Percentiles rank a stretch among this genome's conserved stretches.
Conservation (phyloP, 2,888 invertebrate genomes). For the Anthrax anthrax region DNA sequence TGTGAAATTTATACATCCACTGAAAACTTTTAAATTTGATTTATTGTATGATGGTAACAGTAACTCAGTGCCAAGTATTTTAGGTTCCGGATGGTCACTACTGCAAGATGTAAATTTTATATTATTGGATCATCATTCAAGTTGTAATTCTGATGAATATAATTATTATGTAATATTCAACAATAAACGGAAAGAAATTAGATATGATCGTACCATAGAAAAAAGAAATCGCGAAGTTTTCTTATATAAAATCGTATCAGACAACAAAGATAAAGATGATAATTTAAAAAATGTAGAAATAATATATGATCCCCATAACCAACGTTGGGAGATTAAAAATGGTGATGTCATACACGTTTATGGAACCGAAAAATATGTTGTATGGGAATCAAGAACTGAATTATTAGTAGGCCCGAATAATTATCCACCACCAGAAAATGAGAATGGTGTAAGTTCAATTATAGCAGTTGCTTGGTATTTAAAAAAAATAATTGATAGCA, state of each 20-base stretch:
- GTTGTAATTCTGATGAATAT: not conserved
- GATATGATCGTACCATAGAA: too few relatives aligned
- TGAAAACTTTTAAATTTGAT: not conserved
- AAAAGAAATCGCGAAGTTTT: too few relatives aligned
- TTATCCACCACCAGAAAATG: too few relatives aligned
- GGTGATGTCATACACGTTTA: too few relatives aligned
- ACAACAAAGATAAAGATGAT: too few relatives aligned
- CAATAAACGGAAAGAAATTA: not conserved
- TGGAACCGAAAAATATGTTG: too few relatives aligned
- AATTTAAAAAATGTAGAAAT: too few relatives aligned
- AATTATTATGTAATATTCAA: not conserved
- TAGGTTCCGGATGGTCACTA: not conserved
- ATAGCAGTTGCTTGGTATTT: not conserved
- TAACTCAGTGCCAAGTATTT: not conserved
- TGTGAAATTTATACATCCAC: not conserved
- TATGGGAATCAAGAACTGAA: too few relatives aligned
- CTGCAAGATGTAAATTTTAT: not conserved
- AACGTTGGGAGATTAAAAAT: too few relatives aligned
- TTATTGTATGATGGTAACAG: not conserved
- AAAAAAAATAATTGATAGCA: not conserved
- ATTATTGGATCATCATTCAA: not conserved
- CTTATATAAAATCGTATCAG: too few relatives aligned
- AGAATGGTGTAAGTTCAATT: not conserved
- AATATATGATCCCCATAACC: too few relatives aligned
- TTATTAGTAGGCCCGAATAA: too few relatives aligned